Base-by-base conservation (phyloP, 2,888 invertebrate genomes). In the Apamea anceps region DNA sequence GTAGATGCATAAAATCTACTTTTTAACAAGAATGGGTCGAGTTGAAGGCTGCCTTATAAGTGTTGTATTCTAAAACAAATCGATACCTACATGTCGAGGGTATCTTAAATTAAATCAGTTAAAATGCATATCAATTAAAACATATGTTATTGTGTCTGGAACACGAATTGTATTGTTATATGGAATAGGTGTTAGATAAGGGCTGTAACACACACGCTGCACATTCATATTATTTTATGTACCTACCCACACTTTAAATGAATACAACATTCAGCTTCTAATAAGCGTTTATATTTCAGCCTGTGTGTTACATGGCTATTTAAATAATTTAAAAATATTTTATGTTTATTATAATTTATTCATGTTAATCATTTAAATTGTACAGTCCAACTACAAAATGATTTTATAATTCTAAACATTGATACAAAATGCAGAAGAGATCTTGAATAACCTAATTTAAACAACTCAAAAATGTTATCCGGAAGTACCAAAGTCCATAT, bases 131-230 rank as follows among this genome's bases (percentile, higher is more conserved):
- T 92, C 92, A 92, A 87, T 86, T 85, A 87, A 86, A 86, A 75
- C 65, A 54, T 88, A 87, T 87, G 79, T 86, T 83, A 87, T 85
- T 80, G 94, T 94, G 94, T 94, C 93, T 93, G 94, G 94, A 89
- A 94, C 94, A 94, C 94, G 86, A 85, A 80, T 86, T 88, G 79
- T 89, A 84, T 86, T 85, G 79, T 89, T 84, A 75, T 87, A 88
- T 86, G 65, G 54, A 80, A 67, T 84, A 88, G 79, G 68, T 89
- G 78, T 86, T 88, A 88, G 79, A 25, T 89, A 88, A 89, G 75
- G 72, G 48, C 71, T 67, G 80, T 86, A 85, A 81, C 79, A 88
- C 81, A 82, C 80, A 80, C 66, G 80, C 70, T 86, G 79, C 37
- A 72, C 21, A 12, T 54, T 21, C 8, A 70, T n/a, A 21, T 71